Evolutionary conservation across 2,888 invertebrate species (phyloP), one percentile per base, ranked within the genome.

Genomic region (Timandra comae): DNA sequence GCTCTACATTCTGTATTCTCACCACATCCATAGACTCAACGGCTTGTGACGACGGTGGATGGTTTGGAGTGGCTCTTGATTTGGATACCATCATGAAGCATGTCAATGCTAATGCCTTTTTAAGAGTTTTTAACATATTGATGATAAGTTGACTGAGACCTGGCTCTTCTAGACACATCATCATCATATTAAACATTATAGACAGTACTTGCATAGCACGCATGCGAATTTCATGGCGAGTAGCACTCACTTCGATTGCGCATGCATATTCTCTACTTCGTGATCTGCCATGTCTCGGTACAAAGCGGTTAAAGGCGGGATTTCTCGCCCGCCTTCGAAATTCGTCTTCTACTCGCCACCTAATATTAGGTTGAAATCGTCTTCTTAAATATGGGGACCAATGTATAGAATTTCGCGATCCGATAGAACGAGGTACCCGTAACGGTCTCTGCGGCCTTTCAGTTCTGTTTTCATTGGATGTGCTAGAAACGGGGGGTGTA

Each of bases 121-220:
- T 86, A 3, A 86, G 66, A 7, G 75, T 75, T 26, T 77, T 62
- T 34, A 86, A 48, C 85, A 86, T 85, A 33, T 51, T 71, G 26
- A 84, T 82, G 30, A 86, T 84, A 2, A 80, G 61, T 40, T 79
- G 76, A 44, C 81, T 82, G 21, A 86, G 65, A 11, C 84, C 84
- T 21, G 73, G 64, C 43, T 82, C 82, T 42, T 85, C 84, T 16
- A 85, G 62, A 41, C 86, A 86, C 74, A 78, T 77, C 84, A 86
- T 85, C 86, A 86, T 86, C 71, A 84, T 81, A 43, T 84, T 81
- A 44, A 86, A 86, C 81, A 86, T 82, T 2, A 81, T 74, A n/a
- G 85, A 81, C 10, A 86, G 52, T 1, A 86, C 80, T 53, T 81
- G 80, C 78, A 81, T 82, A 8, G 85, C 86, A 32, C 85, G 64